Conservation (phyloP, 1,140 invertebrate species). For the Hesperophylax magnus region DNA sequence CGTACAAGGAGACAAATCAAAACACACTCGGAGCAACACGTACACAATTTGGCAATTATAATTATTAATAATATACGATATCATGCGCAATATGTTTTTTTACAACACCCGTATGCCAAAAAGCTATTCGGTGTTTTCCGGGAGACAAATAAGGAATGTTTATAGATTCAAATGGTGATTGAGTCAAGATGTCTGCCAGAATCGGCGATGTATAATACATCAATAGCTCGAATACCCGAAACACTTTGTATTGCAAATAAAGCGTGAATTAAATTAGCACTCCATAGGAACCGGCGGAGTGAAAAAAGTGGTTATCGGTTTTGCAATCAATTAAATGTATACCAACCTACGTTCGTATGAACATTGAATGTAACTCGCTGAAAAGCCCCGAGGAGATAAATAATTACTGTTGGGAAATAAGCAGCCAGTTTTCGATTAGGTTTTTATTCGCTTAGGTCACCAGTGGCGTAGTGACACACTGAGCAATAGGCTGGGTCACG, state of each 20-base stretch:
- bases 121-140: constrained; percentile 22
- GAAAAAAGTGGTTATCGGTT: too few species aligned
- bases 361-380: neutral
- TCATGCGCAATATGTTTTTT: constrained; percentile 18
- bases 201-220: too few species aligned
- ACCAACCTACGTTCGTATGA: too few species aligned
- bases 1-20: constrained; percentile 34
- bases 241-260: neutral
- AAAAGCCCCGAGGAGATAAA: neutral
- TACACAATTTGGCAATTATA: neutral
- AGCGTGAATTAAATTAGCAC: neutral
- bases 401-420: constrained; percentile 8
- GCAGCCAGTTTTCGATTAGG: neutral
- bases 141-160: constrained; percentile 24
- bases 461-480: too few species aligned
- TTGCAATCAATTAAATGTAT: neutral
- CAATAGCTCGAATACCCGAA: neutral
- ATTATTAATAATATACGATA: neutral
- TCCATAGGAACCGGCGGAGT: neutral
- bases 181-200: neutral
- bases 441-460: neutral
- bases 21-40: constrained; percentile 3
- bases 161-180: constrained; percentile 3
- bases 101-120: constrained; percentile 1
- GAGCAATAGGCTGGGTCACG: too few species aligned